Base-by-base conservation (phyloP, 2,797 vertebrate genomes). In the Nannoperca australis region DNA sequence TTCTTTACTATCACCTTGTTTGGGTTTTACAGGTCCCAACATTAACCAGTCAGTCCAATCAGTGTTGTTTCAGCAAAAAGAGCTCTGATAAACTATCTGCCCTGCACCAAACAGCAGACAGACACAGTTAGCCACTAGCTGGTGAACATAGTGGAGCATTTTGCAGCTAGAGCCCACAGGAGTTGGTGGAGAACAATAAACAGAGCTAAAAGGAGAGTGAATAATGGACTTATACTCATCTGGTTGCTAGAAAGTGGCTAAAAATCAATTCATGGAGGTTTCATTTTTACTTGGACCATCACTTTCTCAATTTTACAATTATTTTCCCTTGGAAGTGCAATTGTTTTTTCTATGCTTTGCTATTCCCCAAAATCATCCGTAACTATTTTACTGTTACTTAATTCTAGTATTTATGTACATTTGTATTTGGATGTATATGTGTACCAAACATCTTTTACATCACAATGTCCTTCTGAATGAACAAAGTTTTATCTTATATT, bases 121-220 rank as follows among this genome's bases (percentile, higher is more conserved):
- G 65, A 30, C 36, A 38, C 60, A 51, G 17, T 67, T 27, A 42
- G 49, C 12, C 15, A 40, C 17, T 27, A 12, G 34, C 34, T 42
- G 65, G 17, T 66, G 49, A 63, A 62, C 27, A 30, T 24, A 40
- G 36, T 20, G 24, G 36, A 54, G 62, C 42, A 32, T 32, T 47
- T 20, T 7, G 45, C 34, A 34, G 30, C 36, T 70, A 59, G 40
- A 34, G 11, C 17, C 36, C 34, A 22, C 44, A 10, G 27, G 9
- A 47, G 12, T 24, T 42, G 59, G 22, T 49, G 5, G 42, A 45
- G 47, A 50, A 45, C 62, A 65, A 65, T 27, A 67, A 12, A 51
- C 30, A 30, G 24, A 27, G 17, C 3, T 53, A 1, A 27, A 27
- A 51, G 24, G 22, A 32, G 18, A 32, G 11, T 32, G 27, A 50